Percentiles rank a stretch among this genome's conserved stretches.
Evolutionary conservation across 2,888 invertebrate genomes (phyloP).

Genomic region (Meganola albula): DNA sequence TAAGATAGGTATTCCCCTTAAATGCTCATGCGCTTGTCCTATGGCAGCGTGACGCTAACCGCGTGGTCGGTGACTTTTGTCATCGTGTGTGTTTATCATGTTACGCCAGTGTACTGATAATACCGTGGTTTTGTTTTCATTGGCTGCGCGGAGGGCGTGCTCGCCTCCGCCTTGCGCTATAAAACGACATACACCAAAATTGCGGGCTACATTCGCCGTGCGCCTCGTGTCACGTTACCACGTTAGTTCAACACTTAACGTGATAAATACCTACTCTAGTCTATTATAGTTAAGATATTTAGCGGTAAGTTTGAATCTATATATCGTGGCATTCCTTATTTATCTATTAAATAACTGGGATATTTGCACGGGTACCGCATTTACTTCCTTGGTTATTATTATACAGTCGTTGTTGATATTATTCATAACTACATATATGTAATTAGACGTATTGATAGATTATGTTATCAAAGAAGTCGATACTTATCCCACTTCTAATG

Average conservation of each 20-base stretch:
- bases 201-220: slow-evolving; percentile 36
- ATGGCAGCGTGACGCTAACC: slow-evolving; percentile 41
- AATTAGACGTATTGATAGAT: too few species aligned
- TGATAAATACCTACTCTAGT: slow-evolving; percentile 19
- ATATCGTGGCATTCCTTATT: too few species aligned
- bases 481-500: too few species aligned
- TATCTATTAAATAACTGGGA: too few species aligned
- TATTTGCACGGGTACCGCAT: too few species aligned
- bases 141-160: slow-evolving; percentile 66
- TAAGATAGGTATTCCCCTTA: slow-evolving; percentile 45
- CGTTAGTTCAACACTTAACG: slow-evolving; percentile 26
- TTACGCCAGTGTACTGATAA: slow-evolving; percentile 38
- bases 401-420: too few species aligned
- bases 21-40: slow-evolving; percentile 53
- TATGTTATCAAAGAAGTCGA: too few species aligned
- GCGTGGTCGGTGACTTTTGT: slow-evolving; percentile 56
- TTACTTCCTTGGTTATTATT: too few species aligned
- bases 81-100: slow-evolving; percentile 35
- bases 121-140: slow-evolving; percentile 46
- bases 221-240: slow-evolving; percentile 36
- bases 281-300: slow-evolving; percentile 18
- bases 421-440: too few species aligned
- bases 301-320: slow-evolving; percentile 19
- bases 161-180: slow-evolving; percentile 50
- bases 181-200: slow-evolving; percentile 36